Evolutionary conservation across 2,888 invertebrate genomes (phyloP).

Genomic region (Lepeophtheirus nordmannii): DNA sequence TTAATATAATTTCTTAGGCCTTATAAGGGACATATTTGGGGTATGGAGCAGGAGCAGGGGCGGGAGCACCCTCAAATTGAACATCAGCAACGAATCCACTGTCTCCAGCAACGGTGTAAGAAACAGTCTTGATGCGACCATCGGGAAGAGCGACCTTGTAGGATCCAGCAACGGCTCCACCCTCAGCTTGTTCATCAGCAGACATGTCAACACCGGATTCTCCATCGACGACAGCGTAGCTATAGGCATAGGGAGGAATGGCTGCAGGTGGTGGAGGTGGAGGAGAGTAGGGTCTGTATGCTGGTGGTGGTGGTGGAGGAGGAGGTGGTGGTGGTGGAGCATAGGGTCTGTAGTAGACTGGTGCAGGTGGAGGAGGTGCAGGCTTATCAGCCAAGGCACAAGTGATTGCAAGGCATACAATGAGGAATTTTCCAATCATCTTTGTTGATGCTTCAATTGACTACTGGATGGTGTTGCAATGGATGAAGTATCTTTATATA

Average conservation of each 20-base stretch:
- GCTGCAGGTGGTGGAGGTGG: not conserved
- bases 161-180: not conserved
- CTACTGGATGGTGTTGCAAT: too few relatives aligned
- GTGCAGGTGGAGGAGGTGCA: not conserved
- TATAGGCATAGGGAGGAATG: constrained; percentile 41
- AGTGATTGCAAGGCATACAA: too few relatives aligned
- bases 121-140: not conserved
- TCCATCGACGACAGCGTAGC: constrained; percentile 33
- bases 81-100: not conserved
- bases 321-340: constrained; percentile 33
- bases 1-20: not conserved
- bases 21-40: not conserved
- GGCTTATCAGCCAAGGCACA: not conserved
- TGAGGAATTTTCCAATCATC: too few relatives aligned
- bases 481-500: too few relatives aligned
- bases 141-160: not conserved
- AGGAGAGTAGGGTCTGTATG: too few relatives aligned
- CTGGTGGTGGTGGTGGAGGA: constrained; percentile 29
- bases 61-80: not conserved
- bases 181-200: not conserved
- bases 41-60: constrained; percentile 2
- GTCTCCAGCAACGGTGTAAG: not conserved
- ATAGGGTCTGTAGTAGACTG: not conserved
- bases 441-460: too few relatives aligned
- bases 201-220: not conserved